Conservation (phyloP, 2,113 vertebrate genomes). For the Nesogale talazaci region DNA sequence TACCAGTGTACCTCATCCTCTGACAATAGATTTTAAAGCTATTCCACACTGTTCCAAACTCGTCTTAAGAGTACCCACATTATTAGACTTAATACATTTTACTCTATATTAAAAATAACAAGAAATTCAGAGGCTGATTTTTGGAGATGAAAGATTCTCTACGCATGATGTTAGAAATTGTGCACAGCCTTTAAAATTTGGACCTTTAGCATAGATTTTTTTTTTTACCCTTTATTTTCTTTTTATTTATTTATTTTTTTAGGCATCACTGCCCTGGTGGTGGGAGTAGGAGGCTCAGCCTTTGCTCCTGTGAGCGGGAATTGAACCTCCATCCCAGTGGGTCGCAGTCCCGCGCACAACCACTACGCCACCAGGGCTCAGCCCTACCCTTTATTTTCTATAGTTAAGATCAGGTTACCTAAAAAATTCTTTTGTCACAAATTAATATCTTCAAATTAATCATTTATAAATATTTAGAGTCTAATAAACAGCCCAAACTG, state of each 20-base stretch:
- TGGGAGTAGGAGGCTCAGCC: no score
- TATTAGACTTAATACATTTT: conserved; percentile 14
- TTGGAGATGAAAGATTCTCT: conserved; percentile 15
- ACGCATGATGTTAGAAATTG: neutral
- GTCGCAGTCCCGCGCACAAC: no score
- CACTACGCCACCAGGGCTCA: no score
- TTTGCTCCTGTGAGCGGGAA: no score
- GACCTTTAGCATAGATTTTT: neutral
- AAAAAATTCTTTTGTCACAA: conserved; percentile 25
- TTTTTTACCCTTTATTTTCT: neutral
- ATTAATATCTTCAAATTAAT: conserved; percentile 31
- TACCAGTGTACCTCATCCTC: no score
- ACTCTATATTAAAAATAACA: neutral
- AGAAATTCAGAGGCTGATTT: conserved; percentile 1
- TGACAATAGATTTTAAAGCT: conserved; percentile 42
- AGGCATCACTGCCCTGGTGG: no score
- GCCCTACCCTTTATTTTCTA: neutral
- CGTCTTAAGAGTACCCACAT: neutral
- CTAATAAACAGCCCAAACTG: conserved; percentile 26
- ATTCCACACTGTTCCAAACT: conserved; percentile 23
- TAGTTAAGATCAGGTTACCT: conserved; percentile 11
- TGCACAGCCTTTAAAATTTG: neutral
- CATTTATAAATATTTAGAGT: neutral
- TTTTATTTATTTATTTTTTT: no score
- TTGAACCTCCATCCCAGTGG: no score